These are phyloP conservation scores for Drosophila nikananu DNA, from an alignment of 1,140 invertebrate species.

Conservation along the genomic window DNA sequence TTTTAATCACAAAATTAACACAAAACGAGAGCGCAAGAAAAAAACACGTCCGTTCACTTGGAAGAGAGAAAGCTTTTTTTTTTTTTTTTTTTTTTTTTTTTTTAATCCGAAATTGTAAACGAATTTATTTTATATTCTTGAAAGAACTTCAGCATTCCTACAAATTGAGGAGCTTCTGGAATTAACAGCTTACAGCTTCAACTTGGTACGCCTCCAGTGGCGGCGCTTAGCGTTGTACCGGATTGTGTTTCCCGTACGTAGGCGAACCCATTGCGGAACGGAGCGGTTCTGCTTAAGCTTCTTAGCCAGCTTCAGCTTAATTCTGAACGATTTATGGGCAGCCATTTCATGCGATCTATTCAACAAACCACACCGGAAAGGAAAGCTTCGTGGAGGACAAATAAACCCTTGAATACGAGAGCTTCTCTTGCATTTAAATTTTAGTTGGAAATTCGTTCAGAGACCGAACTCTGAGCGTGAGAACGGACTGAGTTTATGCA, in stretches of 20 bases:
- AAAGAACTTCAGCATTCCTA: constrained; percentile 35
- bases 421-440: no score
- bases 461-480: no score
- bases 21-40: no score
- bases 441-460: no score
- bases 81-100: no score
- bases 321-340: constrained; percentile 98
- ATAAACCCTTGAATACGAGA: no score
- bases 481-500: no score
- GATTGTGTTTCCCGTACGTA: constrained; percentile 99
- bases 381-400: no score
- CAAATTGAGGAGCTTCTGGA: constrained; percentile 39
- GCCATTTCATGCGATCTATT: constrained; percentile 87
- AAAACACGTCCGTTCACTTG: no score
- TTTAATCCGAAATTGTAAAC: constrained; percentile 46
- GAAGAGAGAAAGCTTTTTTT: no score
- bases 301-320: constrained; percentile 98
- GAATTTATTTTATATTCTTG: constrained; percentile 58
- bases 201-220: constrained; percentile 99
- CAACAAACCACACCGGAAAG: constrained; percentile 60
- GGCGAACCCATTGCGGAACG: constrained; percentile 99
- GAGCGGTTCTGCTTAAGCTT: constrained; percentile 99
- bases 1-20: no score
- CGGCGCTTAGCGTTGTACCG: constrained; percentile 99
- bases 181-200: constrained; percentile 94